Conservation (phyloP, 2,797 vertebrate genomes). For the Schizothorax lantsangensis region DNA sequence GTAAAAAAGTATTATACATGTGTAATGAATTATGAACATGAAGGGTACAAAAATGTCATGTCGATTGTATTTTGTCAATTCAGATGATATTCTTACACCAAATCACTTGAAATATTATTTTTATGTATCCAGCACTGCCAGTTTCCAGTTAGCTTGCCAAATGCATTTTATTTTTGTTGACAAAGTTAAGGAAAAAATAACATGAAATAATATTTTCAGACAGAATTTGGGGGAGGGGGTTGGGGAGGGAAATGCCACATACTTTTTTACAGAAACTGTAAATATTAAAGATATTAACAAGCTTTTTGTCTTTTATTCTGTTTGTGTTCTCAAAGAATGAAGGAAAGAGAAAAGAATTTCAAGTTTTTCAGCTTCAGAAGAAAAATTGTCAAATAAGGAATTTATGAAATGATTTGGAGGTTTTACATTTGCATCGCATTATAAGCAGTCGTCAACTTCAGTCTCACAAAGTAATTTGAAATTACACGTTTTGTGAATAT, state of each 20-base stretch:
- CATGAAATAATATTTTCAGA: slow-evolving; percentile 75
- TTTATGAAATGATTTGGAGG: background rate
- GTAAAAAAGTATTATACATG: slow-evolving; percentile 65
- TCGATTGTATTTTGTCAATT: slow-evolving; percentile 74
- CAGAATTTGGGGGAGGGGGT: slow-evolving; percentile 20
- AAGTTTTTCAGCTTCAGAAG: background rate
- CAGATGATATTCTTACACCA: slow-evolving; percentile 83
- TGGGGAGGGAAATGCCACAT: slow-evolving; percentile 24
- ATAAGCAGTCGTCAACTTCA: slow-evolving; percentile 7
- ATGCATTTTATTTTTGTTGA: slow-evolving; percentile 90
- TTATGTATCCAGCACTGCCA: slow-evolving; percentile 91
- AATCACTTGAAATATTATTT: slow-evolving; percentile 81
- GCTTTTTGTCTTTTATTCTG: slow-evolving; percentile 57
- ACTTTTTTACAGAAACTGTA: slow-evolving; percentile 69
- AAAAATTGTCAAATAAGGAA: background rate
- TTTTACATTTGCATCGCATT: slow-evolving; percentile 20
- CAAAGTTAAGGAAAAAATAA: slow-evolving; percentile 64
- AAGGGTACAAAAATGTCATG: slow-evolving; percentile 69
- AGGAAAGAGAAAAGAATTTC: background rate
- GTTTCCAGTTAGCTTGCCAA: slow-evolving; percentile 90
- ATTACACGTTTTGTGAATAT: slow-evolving; percentile 33
- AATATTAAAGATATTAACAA: slow-evolving; percentile 83
- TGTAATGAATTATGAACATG: slow-evolving; percentile 51
- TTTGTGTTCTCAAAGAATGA: slow-evolving; percentile 10
- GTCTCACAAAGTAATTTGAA: slow-evolving; percentile 2